Evolutionary conservation across 2,888 invertebrate species (phyloP).

Genomic region (Podotricha telesiphe): DNA sequence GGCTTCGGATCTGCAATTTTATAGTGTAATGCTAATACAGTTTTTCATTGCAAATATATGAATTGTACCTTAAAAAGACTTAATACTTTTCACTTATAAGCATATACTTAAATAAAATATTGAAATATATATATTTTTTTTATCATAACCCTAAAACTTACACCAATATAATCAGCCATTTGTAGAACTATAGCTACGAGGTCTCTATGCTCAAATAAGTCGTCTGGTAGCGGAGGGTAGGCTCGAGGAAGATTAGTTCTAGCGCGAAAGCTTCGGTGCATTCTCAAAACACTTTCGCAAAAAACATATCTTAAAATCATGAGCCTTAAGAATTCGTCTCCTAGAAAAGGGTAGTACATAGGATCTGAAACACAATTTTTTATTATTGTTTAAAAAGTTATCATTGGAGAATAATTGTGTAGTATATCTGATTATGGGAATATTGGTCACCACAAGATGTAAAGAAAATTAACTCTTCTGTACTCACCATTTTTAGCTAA

Average conservation of each 20-base stretch:
- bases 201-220: slow-evolving; percentile 92
- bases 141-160: slow-evolving; percentile 58
- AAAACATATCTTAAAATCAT: slow-evolving; percentile 95
- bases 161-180: slow-evolving; percentile 92
- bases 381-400: background rate
- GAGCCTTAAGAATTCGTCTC: slow-evolving; percentile 96
- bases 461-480: too few relatives aligned
- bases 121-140: too few relatives aligned
- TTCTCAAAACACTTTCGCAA: slow-evolving; percentile 94
- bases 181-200: slow-evolving; percentile 92
- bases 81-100: too few relatives aligned
- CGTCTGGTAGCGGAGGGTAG: slow-evolving; percentile 94
- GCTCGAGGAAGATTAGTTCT: slow-evolving; percentile 93
- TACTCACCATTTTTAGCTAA: too few relatives aligned
- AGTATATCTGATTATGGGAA: too few relatives aligned
- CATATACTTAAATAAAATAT: too few relatives aligned
- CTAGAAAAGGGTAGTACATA: slow-evolving; percentile 93
- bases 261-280: slow-evolving; percentile 93
- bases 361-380: slow-evolving; percentile 78
- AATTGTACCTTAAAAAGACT: too few relatives aligned
- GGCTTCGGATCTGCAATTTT: slow-evolving; percentile 50
- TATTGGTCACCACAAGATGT: too few relatives aligned
- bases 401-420: too few relatives aligned
- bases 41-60: too few relatives aligned
- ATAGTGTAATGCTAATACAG: too few relatives aligned